These are phyloP conservation scores for Fulica atra DNA, from an alignment of 2,113 vertebrate species.

Conservation along the genomic window DNA sequence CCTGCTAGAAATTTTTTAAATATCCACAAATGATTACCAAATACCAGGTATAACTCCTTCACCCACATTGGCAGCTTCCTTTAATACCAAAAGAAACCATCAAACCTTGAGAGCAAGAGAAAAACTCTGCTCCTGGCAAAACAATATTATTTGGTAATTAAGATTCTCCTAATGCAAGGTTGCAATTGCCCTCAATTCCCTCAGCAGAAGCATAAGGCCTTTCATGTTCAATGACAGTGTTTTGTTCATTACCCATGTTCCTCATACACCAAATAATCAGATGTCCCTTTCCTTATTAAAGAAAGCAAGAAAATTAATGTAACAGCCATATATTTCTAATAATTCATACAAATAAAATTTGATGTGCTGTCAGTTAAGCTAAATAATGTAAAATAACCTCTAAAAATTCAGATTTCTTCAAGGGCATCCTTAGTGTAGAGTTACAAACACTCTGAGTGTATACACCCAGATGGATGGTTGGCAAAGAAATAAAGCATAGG, in stretches of 20 bases:
- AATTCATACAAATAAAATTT: neutral
- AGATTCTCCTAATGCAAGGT: neutral
- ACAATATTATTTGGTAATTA: neutral
- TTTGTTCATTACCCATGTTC: neutral
- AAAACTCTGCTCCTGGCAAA: neutral
- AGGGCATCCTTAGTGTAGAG: neutral
- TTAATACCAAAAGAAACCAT: neutral
- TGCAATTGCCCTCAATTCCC: neutral
- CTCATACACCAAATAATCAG: slow-evolving; percentile 43
- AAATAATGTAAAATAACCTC: neutral
- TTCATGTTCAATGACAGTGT: neutral
- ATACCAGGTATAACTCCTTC: neutral
- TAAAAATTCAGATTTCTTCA: neutral
- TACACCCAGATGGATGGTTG: fast-evolving
- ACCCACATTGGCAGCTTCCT: neutral
- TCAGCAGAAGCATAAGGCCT: neutral
- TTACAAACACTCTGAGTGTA: neutral
- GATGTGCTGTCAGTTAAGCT: neutral
- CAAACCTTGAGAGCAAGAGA: neutral
- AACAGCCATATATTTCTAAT: neutral
- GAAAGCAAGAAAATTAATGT: neutral
- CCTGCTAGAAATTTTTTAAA: too few relatives aligned
- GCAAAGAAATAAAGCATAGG: neutral
- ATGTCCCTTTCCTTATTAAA: neutral
- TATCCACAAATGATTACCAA: too few relatives aligned